Evolutionary conservation across 2,113 vertebrate genomes (phyloP).

Genomic region (Noctilio leporinus): DNA sequence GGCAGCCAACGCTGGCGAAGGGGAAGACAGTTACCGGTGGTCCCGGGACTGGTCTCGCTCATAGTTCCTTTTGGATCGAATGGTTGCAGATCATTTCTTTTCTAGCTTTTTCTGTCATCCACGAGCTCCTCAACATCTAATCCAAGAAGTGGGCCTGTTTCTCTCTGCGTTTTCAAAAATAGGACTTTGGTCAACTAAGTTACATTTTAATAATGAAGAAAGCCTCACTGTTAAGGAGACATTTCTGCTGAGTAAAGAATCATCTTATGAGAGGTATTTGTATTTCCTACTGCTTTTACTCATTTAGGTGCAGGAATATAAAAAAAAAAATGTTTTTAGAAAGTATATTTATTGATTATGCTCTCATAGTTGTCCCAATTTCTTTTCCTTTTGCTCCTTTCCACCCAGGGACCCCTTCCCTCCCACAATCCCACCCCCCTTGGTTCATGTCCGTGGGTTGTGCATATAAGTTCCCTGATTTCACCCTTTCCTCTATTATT

Average conservation of each 20-base stretch:
- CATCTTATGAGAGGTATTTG: background rate
- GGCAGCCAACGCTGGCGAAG: too few relatives aligned
- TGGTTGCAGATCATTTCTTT: background rate
- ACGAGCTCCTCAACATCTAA: background rate
- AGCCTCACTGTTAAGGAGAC: background rate
- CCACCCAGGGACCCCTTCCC: too few relatives aligned
- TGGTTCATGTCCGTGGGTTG: too few relatives aligned
- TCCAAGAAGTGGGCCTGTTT: background rate
- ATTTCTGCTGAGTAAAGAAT: background rate
- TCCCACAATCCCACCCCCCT: too few relatives aligned
- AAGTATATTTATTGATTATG: too few relatives aligned
- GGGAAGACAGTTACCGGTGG: accelerated
- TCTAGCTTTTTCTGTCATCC: background rate
- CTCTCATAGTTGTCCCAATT: too few relatives aligned
- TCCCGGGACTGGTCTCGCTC: accelerated
- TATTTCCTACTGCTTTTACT: background rate
- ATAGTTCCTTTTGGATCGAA: background rate
- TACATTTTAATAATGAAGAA: background rate
- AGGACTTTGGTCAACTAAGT: background rate
- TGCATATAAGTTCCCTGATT: too few relatives aligned
- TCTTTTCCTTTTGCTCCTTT: too few relatives aligned
- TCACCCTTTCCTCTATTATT: too few relatives aligned
- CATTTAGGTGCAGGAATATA: background rate
- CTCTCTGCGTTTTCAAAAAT: background rate
- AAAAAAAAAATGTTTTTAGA: too few relatives aligned